phyloP scores from a whole-genome alignment of 2,113 vertebrate species.

The Forbesichthys papilliferus region DNA sequence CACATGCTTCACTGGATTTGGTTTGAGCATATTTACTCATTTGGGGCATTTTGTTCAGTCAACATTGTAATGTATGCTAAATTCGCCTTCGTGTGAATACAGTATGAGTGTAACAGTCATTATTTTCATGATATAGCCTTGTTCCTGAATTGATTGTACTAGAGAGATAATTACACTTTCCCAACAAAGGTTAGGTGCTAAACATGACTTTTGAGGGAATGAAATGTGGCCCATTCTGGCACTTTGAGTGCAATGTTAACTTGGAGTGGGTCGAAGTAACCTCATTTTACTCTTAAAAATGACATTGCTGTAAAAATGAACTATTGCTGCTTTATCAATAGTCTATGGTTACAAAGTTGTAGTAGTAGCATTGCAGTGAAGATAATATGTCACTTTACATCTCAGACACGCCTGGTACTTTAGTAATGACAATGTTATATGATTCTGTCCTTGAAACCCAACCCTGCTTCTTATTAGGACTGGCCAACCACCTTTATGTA shows the following conservation, averaged over 20 bases:
- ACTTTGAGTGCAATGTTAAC: background rate
- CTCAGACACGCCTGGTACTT: conserved; percentile 60
- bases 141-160: no score
- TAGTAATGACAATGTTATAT: conserved; percentile 60
- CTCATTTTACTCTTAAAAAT: conserved; percentile 34
- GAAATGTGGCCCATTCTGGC: background rate
- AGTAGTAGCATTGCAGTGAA: conserved; percentile 33
- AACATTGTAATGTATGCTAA: no score
- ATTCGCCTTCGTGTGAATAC: no score
- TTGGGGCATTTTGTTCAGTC: no score
- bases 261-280: conserved; percentile 19
- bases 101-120: no score
- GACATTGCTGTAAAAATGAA: conserved; percentile 35
- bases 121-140: no score
- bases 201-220: conserved; percentile 21
- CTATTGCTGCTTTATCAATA: conserved; percentile 38
- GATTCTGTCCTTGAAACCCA: conserved; percentile 63
- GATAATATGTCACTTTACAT: conserved; percentile 58
- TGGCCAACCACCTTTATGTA: conserved; percentile 33
- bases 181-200: background rate
- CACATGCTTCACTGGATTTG: conserved; percentile 2
- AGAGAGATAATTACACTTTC: no score
- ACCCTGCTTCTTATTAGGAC: conserved; percentile 23
- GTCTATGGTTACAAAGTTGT: conserved; percentile 44
- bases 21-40: no score